Conservation (phyloP, 2,888 invertebrate genomes). For the Druceiella hillmani region DNA sequence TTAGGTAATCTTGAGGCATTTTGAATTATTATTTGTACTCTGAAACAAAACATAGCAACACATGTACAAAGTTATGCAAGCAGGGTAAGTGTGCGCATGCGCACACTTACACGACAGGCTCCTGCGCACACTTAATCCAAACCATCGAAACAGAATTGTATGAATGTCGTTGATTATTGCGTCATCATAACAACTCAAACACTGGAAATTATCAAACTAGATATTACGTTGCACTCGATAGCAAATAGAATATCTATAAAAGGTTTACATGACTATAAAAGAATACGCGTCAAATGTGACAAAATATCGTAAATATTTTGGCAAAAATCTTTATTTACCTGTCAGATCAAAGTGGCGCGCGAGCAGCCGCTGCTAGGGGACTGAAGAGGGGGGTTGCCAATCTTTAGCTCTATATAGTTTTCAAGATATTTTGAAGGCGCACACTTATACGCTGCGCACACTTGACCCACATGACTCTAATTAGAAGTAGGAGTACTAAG, state of each 20-base stretch:
- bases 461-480: no score
- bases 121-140: no score
- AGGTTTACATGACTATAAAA: slow-evolving; percentile 6
- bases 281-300: slow-evolving; percentile 7
- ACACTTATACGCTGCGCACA: no score
- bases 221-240: slow-evolving; percentile 6
- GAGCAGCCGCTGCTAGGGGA: slow-evolving; percentile 8
- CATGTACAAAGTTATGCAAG: no score
- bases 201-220: slow-evolving; percentile 4
- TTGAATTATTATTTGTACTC: slow-evolving; percentile 10
- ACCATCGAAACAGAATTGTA: no score
- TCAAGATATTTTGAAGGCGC: slow-evolving; percentile 6
- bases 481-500: no score
- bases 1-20: slow-evolving; percentile 17
- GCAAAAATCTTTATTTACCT: slow-evolving; percentile 11
- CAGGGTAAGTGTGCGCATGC: no score
- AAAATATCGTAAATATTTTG: slow-evolving; percentile 4
- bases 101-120: no score
- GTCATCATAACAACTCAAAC: no score
- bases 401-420: slow-evolving; percentile 5
- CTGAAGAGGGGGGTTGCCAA: slow-evolving; percentile 10
- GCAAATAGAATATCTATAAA: slow-evolving; percentile 5
- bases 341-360: slow-evolving; percentile 5
- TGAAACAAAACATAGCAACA: slow-evolving; percentile 10
- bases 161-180: no score